A percentile compares a stretch with the other conserved stretches of the same genome.
These are phyloP conservation scores for Coremacera marginata DNA, from an alignment of 2,888 invertebrate genomes.

Conservation along the genomic window DNA sequence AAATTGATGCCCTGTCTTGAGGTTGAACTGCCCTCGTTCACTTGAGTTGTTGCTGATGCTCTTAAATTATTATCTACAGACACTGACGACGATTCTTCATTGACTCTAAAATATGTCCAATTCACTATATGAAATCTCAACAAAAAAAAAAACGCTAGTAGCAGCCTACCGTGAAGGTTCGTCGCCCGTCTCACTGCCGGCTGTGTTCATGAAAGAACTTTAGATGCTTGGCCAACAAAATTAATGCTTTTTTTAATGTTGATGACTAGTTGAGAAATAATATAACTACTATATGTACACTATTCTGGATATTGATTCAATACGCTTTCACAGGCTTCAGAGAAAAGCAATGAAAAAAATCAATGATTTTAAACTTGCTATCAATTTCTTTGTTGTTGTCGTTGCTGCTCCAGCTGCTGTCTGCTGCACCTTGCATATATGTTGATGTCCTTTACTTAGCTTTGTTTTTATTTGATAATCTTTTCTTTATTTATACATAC, in stretches of 20 bases:
- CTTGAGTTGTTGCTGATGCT: slow-evolving; percentile 33
- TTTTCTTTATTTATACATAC: slow-evolving; percentile 13
- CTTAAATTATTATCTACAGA: slow-evolving; percentile 23
- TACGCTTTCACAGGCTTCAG: slow-evolving; percentile 24
- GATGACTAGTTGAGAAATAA: background rate
- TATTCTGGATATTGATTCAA: background rate
- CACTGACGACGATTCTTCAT: slow-evolving; percentile 52
- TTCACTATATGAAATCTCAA: slow-evolving; percentile 30
- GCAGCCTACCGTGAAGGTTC: slow-evolving; percentile 71
- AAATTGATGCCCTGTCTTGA: slow-evolving; percentile 13
- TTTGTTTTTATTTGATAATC: background rate
- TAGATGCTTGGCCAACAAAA: slow-evolving; percentile 35
- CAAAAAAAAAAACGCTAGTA: slow-evolving; percentile 19
- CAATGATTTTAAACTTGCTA: slow-evolving; percentile 46
- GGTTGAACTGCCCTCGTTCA: slow-evolving; percentile 40
- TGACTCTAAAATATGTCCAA: slow-evolving; percentile 39
- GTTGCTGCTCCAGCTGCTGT: background rate
- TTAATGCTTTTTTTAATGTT: background rate
- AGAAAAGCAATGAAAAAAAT: slow-evolving; percentile 57
- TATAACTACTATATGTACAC: slow-evolving; percentile 21
- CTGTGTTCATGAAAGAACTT: slow-evolving; percentile 43
- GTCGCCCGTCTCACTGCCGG: slow-evolving; percentile 60
- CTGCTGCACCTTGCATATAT: background rate
- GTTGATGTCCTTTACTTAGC: background rate
- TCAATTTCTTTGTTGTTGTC: background rate